Conservation (phyloP, 2,113 vertebrate species). For the Brienomyrus longianalis region DNA sequence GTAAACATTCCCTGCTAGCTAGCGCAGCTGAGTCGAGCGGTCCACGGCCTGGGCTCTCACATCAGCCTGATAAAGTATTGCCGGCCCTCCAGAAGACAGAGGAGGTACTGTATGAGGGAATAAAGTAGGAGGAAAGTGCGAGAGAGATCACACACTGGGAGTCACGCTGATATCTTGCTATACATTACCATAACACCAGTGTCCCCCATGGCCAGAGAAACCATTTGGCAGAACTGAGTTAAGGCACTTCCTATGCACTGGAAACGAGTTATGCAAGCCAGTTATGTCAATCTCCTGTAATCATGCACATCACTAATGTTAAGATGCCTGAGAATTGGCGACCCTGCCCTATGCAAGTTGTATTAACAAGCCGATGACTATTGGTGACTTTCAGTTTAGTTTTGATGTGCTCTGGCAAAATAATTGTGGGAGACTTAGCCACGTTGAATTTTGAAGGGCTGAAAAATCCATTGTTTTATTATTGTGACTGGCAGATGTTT, state of each 20-base stretch:
- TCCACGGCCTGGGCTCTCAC: neutral
- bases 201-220: neutral
- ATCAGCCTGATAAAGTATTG: neutral
- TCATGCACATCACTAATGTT: neutral
- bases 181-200: neutral
- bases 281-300: neutral
- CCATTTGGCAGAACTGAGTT: neutral
- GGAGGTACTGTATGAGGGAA: too few species aligned
- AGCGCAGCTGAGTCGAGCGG: slow-evolving; percentile 12
- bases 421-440: neutral
- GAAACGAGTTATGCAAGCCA: neutral
- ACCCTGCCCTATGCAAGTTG: neutral
- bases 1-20: slow-evolving; percentile 11
- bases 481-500: neutral
- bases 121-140: neutral
- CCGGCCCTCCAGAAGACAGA: neutral
- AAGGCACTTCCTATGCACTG: neutral
- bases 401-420: neutral
- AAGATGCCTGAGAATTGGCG: neutral
- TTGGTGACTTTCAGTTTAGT: neutral
- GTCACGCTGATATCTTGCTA: neutral
- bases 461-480: neutral
- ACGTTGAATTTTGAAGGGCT: neutral
- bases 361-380: neutral
- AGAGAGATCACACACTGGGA: neutral